Evolutionary conservation across 1,140 invertebrate genomes (phyloP), one percentile per base, ranked within the genome.

Genomic region (Anastatus disparis): DNA sequence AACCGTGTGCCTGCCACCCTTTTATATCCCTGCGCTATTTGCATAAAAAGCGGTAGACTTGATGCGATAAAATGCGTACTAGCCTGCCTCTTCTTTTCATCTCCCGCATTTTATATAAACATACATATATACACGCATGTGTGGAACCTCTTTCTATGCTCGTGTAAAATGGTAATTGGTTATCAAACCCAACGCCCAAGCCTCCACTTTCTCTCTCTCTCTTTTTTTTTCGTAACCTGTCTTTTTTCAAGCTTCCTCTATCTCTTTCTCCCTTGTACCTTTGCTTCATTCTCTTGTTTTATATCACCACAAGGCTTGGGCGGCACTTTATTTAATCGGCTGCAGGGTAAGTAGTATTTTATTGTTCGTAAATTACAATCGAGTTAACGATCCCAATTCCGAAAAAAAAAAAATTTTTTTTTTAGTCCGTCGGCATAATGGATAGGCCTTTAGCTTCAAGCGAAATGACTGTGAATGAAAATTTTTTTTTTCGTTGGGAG

Each of bases 81-180:
- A n/a, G n/a, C n/a, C n/a, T n/a, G 31, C 15, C 35, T 24, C 48
- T 10, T 6, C 22, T n/a, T n/a, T 22, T 29, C 35, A n/a, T 42
- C 61, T 50, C 15, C 10, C 31, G 31, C 4, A 35, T 6, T 35
- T 35, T 52, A 26, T 27, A 42, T 42, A 22, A 40, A 13, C 20
- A 26, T n/a, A 26, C 26, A 24, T 56, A 42, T 62, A 46, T 22
- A 24, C 15, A 22, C 2, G 20, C 26, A 38, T 46, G 12, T 22
- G 58, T 52, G 46, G n/a, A n/a, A n/a, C n/a, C n/a, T n/a, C n/a
- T n/a, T n/a, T n/a, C n/a, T n/a, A 29, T 1, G 40, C 13, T 46
- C 44, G 38, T 75, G 77, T 76, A 72, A 74, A 76, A 76, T 69
- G 56, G 71, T 79, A 80, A 82, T 82, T 81, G 79, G 71, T 79